Percentiles rank a stretch among this genome's conserved stretches.
Conservation (phyloP, 2,113 vertebrate genomes). For the Sphyrna mokarran region DNA sequence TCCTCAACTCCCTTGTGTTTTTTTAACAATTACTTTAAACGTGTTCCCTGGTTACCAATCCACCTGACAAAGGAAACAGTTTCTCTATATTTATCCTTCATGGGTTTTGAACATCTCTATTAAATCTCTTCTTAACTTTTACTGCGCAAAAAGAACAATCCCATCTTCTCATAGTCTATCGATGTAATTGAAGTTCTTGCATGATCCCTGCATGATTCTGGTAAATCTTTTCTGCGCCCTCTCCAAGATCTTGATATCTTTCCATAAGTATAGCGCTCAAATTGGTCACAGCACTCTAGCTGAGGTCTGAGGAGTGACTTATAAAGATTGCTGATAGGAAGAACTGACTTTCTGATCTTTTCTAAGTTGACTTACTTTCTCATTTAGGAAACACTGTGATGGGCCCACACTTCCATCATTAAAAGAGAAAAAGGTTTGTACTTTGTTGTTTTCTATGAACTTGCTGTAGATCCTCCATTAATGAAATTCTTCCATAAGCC, state of each 20-base stretch:
- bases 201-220: background rate
- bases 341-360: background rate
- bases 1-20: background rate
- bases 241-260: background rate
- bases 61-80: background rate
- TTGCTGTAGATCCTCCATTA: no score
- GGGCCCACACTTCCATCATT: background rate
- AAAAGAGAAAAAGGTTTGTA: background rate
- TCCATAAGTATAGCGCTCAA: background rate
- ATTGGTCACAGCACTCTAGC: background rate
- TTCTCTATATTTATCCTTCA: background rate
- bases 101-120: background rate
- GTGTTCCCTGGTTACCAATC: background rate
- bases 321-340: background rate
- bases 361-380: background rate
- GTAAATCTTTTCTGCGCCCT: background rate
- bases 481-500: no score
- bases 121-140: background rate
- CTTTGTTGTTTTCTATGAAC: no score
- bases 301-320: background rate
- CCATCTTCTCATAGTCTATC: background rate
- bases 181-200: background rate
- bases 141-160: background rate
- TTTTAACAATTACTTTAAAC: background rate
- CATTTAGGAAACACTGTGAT: background rate